Evolutionary conservation across 2,888 invertebrate species (phyloP).

Genomic region (Branchipolynoe longqiensis): DNA sequence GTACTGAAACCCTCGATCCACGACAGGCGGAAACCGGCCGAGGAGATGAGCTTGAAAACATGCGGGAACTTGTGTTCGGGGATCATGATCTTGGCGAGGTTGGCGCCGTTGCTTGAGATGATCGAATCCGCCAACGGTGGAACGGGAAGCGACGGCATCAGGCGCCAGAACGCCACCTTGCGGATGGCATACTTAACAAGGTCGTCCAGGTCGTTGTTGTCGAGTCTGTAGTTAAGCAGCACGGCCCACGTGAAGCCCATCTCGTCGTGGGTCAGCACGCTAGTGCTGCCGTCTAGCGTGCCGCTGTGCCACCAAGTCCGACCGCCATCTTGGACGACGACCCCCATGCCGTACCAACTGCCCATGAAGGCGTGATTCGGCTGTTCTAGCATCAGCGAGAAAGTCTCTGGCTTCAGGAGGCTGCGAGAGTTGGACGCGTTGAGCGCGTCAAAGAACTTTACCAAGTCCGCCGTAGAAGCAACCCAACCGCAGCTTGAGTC

Average conservation of each 20-base stretch:
- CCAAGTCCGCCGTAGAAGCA: constrained; percentile 72
- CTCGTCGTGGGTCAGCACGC: constrained; percentile 72
- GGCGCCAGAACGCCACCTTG: constrained; percentile 34
- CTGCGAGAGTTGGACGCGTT: constrained; percentile 49
- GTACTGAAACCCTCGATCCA: constrained; percentile 66
- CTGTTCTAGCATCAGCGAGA: constrained; percentile 60
- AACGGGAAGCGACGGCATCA: neutral
- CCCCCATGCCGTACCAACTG: constrained; percentile 75
- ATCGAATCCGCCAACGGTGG: constrained; percentile 57
- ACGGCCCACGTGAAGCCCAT: constrained; percentile 76
- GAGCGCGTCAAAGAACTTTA: constrained; percentile 65
- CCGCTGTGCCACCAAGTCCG: constrained; percentile 77
- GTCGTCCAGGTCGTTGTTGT: constrained; percentile 66
- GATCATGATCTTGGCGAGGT: constrained; percentile 64
- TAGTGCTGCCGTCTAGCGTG: constrained; percentile 78
- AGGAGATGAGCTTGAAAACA: constrained; percentile 57
- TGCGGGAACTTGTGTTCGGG: constrained; percentile 65
- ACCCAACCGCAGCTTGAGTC: constrained; percentile 77
- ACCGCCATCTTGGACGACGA: constrained; percentile 76
- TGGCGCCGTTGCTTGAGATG: constrained; percentile 59
- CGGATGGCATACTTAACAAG: constrained; percentile 65
- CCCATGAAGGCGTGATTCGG: constrained; percentile 34
- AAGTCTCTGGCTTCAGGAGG: constrained; percentile 57
- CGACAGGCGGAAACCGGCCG: constrained; percentile 60
- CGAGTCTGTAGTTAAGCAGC: constrained; percentile 71